Base-by-base conservation (phyloP, 1,140 invertebrate species). In the Goniozus legneri region DNA sequence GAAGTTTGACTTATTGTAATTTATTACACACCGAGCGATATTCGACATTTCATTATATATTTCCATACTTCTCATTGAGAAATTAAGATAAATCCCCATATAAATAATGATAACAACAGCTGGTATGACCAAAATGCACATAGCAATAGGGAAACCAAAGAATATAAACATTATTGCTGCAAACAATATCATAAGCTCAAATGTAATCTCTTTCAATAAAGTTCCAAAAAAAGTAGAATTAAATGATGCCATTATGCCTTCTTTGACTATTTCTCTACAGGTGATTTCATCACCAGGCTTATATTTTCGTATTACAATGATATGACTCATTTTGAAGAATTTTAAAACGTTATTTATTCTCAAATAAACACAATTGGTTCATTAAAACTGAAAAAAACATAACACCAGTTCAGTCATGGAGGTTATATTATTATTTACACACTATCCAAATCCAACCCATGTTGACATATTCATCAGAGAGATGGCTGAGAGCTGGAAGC, bases 121-220 rank as follows among this genome's bases (percentile, higher is more conserved):
- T 1, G 79, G 79, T 37, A 81, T 64, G 0, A 76, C 67, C 3
- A 67, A 27, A 2, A 79, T 20, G 35, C 78, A 80, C 52, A 74
- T 53, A 0, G 67, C 68, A 3, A 80, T 67, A 4, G 77, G 77
- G 14, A 80, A 54, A n/a, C 77, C 79, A 44, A 80, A 67, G 41
- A 79, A 77, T 16, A 80, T 79, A 27, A 79, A 80, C 70, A 77
- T 71, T 13, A 80, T 59, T 8, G 79, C 78, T 15, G 77, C 69
- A 34, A 69, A 50, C 7, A 80, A 47, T 22, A 80, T 70, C 56
- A 80, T 77, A 1, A 73, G 36, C 55, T 80, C 75, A 36, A 79
- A 79, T 3, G 71, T 78, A 22, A 77, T 60, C 60, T 80, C 78
- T 44, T 75, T 71, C 1, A 73, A 69, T 3, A 79, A 32, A 20